Base-by-base conservation (phyloP, 2,113 vertebrate genomes). In the Anoura caudifer region DNA sequence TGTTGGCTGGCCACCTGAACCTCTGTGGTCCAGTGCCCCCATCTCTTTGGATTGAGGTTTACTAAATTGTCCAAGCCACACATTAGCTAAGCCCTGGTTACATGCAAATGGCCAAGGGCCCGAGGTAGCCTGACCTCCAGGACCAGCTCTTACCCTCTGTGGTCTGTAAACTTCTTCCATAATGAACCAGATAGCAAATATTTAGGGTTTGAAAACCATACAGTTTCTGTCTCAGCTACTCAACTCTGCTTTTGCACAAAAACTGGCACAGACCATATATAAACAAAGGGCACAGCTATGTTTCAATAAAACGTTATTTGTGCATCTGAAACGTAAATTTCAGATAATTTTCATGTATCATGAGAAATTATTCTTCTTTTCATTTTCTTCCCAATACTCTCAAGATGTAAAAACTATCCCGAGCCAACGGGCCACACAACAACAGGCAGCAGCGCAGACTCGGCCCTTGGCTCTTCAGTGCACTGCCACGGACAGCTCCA, bases 291-390 rank as follows among this genome's bases (percentile, higher is more conserved):
- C 41, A 16, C 45, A 19, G 24, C 22, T 81, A 8, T 85, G n/a
- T 45, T 61, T 47, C 50, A 36, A 31, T 54, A 20, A 59, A 59
- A 73, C 2, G 50, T 86, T 84, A 82, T 73, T 85, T 45, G 24
- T 83, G 31, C 43, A 31, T 41, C 50, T 91, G 33, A 84, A 79
- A 83, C 28, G 87, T 54, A 91, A 83, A 95, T 87, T 94, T 92
- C 20, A 69, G 41, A 28, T 50, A n/a, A 67, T 70, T 79, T 70
- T 83, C 36, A 28, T 2, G 20, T 92, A 63, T 59, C 26, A 41
- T 73, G 47, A 92, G 69, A 33, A 72, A 77, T 26, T 63, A 2
- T 52, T 65, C 26, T 59, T 31, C 26, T 92, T 92, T 87, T 70
- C 31, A 54, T 50, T 50, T 28, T 17, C n/a, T 9, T 1, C 28